Conservation (phyloP, 2,888 invertebrate genomes). For the Saturnia pavonia region DNA sequence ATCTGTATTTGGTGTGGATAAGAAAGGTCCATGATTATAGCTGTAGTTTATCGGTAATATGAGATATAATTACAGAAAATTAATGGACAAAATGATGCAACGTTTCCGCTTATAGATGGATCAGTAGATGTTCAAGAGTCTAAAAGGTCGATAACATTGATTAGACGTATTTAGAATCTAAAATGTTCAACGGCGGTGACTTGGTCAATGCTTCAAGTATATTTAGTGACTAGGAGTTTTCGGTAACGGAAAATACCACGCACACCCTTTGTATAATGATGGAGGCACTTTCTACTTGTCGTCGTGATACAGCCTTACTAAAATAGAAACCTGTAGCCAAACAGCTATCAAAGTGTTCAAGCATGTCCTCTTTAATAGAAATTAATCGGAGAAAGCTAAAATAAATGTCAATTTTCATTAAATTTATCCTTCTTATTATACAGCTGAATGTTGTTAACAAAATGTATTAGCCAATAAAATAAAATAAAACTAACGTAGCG, state of each 20-base stretch:
- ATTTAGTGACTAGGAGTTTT: too few species aligned
- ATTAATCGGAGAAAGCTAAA: too few species aligned
- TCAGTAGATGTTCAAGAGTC: background rate
- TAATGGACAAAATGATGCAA: background rate
- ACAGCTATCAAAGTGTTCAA: too few species aligned
- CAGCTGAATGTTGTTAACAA: background rate
- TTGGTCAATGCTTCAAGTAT: background rate
- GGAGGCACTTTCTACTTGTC: too few species aligned
- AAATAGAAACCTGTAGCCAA: too few species aligned
- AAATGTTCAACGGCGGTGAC: background rate
- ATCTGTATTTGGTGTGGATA: background rate
- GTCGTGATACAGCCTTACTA: too few species aligned
- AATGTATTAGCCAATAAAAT: background rate
- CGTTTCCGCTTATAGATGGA: background rate
- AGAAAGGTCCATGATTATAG: background rate
- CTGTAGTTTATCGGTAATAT: background rate
- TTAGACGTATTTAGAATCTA: background rate
- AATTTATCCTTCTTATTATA: background rate
- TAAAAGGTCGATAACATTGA: background rate
- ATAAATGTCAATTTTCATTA: too few species aligned
- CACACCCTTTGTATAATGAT: too few species aligned
- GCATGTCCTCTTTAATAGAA: too few species aligned
- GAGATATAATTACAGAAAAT: background rate
- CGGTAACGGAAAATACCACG: too few species aligned
- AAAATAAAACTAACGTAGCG: background rate